phyloP scores from a whole-genome alignment of 2,888 invertebrate species.

The Coenonympha arcania region DNA sequence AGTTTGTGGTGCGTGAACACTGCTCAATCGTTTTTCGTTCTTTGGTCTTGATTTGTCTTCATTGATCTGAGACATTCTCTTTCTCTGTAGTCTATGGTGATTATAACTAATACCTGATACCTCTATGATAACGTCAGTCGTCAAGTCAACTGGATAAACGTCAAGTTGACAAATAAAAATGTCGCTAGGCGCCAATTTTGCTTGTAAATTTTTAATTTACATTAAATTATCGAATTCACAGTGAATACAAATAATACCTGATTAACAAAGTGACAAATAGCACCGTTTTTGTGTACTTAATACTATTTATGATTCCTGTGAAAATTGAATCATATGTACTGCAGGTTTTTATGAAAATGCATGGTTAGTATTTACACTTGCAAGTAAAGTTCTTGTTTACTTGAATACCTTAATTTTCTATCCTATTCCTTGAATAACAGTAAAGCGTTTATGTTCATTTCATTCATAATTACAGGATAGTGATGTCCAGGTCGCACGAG shows the following conservation, averaged over 20 bases:
- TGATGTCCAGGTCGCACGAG: slow-evolving; percentile 52
- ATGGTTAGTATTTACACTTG: slow-evolving; percentile 20
- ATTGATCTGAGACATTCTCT: no score
- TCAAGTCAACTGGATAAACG: no score
- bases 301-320: no score
- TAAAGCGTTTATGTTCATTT: neutral
- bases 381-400: neutral
- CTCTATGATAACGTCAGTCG: no score
- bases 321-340: no score
- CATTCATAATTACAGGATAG: slow-evolving; percentile 46
- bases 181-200: slow-evolving; percentile 26
- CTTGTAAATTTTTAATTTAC: neutral
- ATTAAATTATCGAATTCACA: neutral
- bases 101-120: no score
- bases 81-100: no score
- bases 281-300: neutral
- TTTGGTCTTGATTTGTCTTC: no score
- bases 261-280: neutral
- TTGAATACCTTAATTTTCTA: neutral
- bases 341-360: no score
- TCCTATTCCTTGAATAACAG: neutral
- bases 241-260: neutral
- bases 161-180: neutral
- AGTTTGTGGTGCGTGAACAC: no score
- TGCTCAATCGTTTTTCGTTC: no score